Evolutionary conservation across 2,888 invertebrate genomes (phyloP), one percentile per base, ranked within the genome.

Genomic region (Pandemis cinnamomeana): DNA sequence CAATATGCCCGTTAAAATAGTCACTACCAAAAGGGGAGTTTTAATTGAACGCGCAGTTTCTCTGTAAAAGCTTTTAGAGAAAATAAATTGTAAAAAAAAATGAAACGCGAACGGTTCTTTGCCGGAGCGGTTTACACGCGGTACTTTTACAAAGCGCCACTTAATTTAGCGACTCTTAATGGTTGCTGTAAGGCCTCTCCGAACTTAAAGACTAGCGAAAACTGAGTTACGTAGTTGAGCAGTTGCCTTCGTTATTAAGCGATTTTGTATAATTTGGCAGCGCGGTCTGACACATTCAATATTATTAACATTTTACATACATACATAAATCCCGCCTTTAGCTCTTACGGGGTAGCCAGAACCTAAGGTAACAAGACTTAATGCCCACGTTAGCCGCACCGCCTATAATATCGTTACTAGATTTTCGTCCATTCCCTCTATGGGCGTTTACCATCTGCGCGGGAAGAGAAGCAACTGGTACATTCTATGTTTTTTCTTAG

Each of bases 21-120:
- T 72, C 68, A 60, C 72, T 46, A 61, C 64, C 66, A 36, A 75
- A 76, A 76, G 73, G 64, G 67, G 55, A 72, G 53, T 85, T 87
- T 87, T 87, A 89, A 90, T 89, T 89, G 86, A 89, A 88, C 84
- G 83, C 82, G 82, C 83, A 82, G 83, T 82, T 84, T 77, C 84
- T 82, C 84, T 84, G 83, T 85, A 86, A 89, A 90, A 89, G 89
- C 89, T 90, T 90, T 89, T 84, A 86, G 81, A 84, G 82, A 84
- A 89, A 89, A 87, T 86, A 85, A 86, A 86, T 84, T 80, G 77
- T 78, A 79, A 79, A 79, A 79, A 79, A 83, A 84, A 83, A 83
- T 81, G 80, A 84, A 88, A 85, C 84, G 84, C 83, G 81, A 82
- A 80, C 81, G 80, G 76, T 83, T 83, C 84, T 89, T 87, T 86